Conservation (phyloP, 2,113 vertebrate species). For the Panthera leo region DNA sequence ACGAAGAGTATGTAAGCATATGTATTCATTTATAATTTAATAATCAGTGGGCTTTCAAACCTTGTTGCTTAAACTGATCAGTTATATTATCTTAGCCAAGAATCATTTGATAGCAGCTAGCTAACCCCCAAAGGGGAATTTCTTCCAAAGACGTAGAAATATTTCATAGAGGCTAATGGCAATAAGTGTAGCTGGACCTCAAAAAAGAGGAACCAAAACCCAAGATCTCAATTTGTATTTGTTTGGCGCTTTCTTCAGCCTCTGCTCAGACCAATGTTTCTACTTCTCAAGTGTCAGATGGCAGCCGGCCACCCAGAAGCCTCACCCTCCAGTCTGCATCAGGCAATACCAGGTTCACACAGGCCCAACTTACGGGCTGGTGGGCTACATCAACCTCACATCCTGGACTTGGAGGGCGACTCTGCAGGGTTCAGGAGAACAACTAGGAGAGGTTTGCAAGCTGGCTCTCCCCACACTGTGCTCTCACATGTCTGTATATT, state of each 20-base stretch:
- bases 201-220: background rate
- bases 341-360: background rate
- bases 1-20: background rate
- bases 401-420: background rate
- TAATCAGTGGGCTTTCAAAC: constrained; percentile 2
- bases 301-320: background rate
- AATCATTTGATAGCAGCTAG: background rate
- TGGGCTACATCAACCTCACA: background rate
- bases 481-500: background rate
- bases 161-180: background rate
- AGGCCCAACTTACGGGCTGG: background rate
- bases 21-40: background rate
- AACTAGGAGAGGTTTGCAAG: no score
- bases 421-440: background rate
- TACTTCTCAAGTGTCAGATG: background rate
- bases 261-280: background rate
- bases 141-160: background rate
- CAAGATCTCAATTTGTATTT: background rate
- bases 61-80: background rate
- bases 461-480: background rate
- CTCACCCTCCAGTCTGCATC: background rate
- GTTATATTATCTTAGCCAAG: background rate
- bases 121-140: background rate
- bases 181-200: background rate
- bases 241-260: background rate